Base-by-base conservation (phyloP, 2,888 invertebrate species). In the Amphipoea oculea region DNA sequence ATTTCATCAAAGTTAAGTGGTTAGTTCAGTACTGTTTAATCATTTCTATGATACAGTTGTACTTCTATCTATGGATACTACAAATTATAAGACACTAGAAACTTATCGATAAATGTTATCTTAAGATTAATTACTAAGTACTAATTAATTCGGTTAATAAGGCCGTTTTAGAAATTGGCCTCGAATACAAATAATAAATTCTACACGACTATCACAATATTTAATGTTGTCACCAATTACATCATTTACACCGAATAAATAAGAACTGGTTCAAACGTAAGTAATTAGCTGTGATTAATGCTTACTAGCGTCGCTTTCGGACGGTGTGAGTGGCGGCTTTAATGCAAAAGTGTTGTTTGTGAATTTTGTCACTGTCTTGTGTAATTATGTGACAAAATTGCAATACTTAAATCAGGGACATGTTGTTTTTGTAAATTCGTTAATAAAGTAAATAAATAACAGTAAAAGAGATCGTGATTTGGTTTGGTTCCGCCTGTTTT, bases 271-370 rank as follows among this genome's bases (percentile, higher is more conserved):
- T 85, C 72, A 66, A 65, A 81, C 14, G 45, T 83, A 88, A 88
- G 45, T 83, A 88, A 88, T 86, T 83, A 85, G 76, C 65, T 45
- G 78, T 88, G 84, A 88, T 87, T 81, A 83, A 89, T 84, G 84
- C 42, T 66, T 42, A 65, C 40, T 73, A 78, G 66, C 78, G 62
- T 73, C 67, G 45, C 65, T 74, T 66, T 70, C 57, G 4, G 7
- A 67, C 73, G 79, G 79, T 82, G 80, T 73, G 68, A 79, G 72
- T 71, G 71, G 80, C 66, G 66, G 77, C 23, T 69, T 79, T 73
- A 77, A 82, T 79, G 85, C 77, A 75, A 78, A 86, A 87, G 42
- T 74, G 72, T 69, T 75, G 72, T 75, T 80, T 70, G 62, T 40
- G 36, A 74, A 77, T 78, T 82, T 68, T 73, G 65, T 57, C 73